A percentile compares a stretch with the other conserved stretches of the same genome.
phyloP scores from a whole-genome alignment of 1,140 invertebrate species.

The Dinoponera quadriceps region DNA sequence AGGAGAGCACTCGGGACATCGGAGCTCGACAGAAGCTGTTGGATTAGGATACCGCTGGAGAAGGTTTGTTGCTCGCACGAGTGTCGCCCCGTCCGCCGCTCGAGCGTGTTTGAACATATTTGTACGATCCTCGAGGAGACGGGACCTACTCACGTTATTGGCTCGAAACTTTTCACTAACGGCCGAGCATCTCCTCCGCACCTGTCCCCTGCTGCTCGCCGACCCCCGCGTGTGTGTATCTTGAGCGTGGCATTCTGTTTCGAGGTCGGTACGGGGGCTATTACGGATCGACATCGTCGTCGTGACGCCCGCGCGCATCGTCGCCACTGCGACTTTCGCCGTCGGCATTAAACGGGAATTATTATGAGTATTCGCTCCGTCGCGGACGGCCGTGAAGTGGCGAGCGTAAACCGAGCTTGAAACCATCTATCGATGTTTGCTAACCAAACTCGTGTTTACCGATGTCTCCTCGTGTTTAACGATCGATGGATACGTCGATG shows the following conservation, averaged over 20 bases:
- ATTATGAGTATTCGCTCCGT: constrained; percentile 45
- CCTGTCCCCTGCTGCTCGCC: constrained; percentile 24
- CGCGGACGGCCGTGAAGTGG: constrained; percentile 41
- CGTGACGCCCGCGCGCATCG: constrained; percentile 26
- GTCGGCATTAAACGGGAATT: constrained; percentile 54
- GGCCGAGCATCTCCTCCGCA: constrained; percentile 34
- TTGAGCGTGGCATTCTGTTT: constrained; percentile 34
- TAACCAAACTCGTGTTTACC: constrained; percentile 51
- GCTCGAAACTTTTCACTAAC: constrained; percentile 51
- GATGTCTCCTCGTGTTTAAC: constrained; percentile 40
- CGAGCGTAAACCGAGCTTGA: constrained; percentile 47
- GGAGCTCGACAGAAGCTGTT: constrained; percentile 59
- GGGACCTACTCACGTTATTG: constrained; percentile 61
- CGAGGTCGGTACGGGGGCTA: constrained; percentile 27
- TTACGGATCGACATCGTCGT: constrained; percentile 37
- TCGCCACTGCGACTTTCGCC: constrained; percentile 25
- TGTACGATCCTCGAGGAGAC: constrained; percentile 67
- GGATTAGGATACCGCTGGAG: constrained; percentile 66
- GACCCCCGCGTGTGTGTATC: constrained; percentile 26
- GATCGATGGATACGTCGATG: constrained; percentile 53
- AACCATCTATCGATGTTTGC: constrained; percentile 57
- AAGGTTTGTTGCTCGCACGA: constrained; percentile 58
- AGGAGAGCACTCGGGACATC: constrained; percentile 67
- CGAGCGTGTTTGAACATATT: constrained; percentile 77
- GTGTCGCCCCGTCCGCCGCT: constrained; percentile 62